Percentiles rank a stretch among this genome's conserved stretches.
phyloP scores from a whole-genome alignment of 2,797 vertebrate genomes.

The Enoplosus armatus region DNA sequence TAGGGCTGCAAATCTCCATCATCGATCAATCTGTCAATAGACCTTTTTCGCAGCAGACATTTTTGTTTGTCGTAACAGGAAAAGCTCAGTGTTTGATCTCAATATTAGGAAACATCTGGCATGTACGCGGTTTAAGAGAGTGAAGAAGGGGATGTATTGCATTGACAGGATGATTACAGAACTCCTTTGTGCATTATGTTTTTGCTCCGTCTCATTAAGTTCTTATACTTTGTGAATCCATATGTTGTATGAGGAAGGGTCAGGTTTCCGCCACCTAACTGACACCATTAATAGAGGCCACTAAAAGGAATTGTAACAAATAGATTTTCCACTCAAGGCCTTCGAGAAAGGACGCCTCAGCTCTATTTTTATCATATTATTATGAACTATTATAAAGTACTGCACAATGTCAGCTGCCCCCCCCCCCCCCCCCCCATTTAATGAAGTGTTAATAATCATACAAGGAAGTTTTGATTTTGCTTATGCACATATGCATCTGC shows the following conservation, averaged over 20 bases:
- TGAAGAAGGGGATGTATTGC: neutral
- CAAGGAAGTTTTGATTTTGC: constrained; percentile 11
- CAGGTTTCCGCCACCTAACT: neutral
- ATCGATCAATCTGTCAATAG: neutral
- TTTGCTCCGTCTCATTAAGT: constrained; percentile 3
- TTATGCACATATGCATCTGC: constrained; percentile 57
- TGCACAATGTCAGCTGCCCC: neutral
- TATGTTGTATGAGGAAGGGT: neutral
- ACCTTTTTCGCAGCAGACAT: neutral
- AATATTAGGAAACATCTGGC: neutral
- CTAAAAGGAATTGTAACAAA: neutral
- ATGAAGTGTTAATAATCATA: neutral
- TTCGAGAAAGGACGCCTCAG: neutral
- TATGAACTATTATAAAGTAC: neutral
- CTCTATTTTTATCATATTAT: neutral
- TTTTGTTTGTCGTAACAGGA: neutral
- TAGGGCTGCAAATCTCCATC: no score
- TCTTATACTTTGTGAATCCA: neutral
- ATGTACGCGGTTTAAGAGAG: neutral
- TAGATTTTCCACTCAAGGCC: neutral
- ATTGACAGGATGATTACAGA: neutral
- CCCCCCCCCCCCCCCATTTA: accelerated
- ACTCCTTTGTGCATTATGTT: neutral
- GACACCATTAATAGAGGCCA: no score
- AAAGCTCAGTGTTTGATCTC: no score